phyloP scores from a whole-genome alignment of 2,113 vertebrate genomes.

The Alethe diademata region DNA sequence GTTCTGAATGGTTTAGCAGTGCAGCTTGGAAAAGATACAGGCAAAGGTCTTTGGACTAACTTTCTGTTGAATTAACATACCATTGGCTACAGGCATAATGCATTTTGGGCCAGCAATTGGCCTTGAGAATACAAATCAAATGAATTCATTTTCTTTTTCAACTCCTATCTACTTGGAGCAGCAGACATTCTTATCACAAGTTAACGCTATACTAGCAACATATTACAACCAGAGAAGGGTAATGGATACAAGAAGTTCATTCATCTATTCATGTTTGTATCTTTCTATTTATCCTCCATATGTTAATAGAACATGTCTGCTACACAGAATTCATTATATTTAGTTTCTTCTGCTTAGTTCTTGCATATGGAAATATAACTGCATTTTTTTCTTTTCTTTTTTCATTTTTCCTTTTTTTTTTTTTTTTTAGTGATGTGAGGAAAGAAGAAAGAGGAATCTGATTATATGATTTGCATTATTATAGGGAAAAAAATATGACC shows the following conservation, averaged over 20 bases:
- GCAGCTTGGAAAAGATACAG: slow-evolving; percentile 18
- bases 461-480: not conserved
- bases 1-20: not conserved
- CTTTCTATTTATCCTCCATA: not conserved
- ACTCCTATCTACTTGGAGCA: not conserved
- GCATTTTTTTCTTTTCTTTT: fast-evolving
- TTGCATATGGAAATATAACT: not conserved
- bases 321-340: not conserved
- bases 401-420: not conserved
- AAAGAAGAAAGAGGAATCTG: too few species aligned
- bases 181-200: not conserved
- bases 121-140: slow-evolving; percentile 22
- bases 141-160: slow-evolving; percentile 12
- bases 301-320: not conserved
- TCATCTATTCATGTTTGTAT: not conserved
- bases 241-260: not conserved
- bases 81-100: not conserved
- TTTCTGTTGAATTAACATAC: slow-evolving; percentile 20
- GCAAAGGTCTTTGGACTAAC: slow-evolving; percentile 24
- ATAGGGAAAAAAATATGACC: not conserved
- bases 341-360: not conserved
- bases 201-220: not conserved
- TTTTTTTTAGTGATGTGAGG: too few species aligned
- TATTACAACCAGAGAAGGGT: not conserved
- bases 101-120: not conserved